Base-by-base conservation (phyloP, 2,888 invertebrate species). In the Vesta saturnalis region DNA sequence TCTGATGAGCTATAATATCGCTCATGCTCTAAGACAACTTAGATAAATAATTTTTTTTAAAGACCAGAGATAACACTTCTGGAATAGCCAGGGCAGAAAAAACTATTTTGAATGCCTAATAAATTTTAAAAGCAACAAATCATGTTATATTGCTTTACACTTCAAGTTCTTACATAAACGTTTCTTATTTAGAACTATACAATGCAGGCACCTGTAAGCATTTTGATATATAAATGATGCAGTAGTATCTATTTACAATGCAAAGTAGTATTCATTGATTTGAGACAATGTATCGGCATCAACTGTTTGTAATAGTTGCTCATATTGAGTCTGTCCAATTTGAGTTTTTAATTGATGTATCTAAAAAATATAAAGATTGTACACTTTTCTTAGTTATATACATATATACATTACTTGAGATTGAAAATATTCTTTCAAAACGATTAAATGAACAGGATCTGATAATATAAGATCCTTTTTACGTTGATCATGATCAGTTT, bases 371-470 rank as follows among this genome's bases (percentile, higher is more conserved):
- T 15, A 2, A 12, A 55, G 16, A 19, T 1, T 58, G 23, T 60
- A 18, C 69, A 19, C 21, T 46, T 60, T 70, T 60, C 56, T 14
- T 19, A 60, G 54, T 10, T 22, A 55, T 55, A 16, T 4, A 39
- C n/a, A n/a, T n/a, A n/a, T n/a, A n/a, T n/a, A n/a, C n/a, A 39
- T 83, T 81, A 92, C 90, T 87, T 93, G 93, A 76, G 88, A 89
- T 77, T 91, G 90, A 49, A 92, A 85, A 77, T 90, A 91, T 74
- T 90, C 90, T 73, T 90, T 88, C 59, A 96, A 85, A 67, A 92
- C 91, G 49, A 94, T 89, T 61, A 89, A 90, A 80, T 94, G 92
- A 16, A 96, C 92, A 30, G 94, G 94, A 85, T 97, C 96, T 61
- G 87, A 85, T 56, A 89, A 86, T 60, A 90, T 87, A 35, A 93